Base-by-base conservation (phyloP, 1,140 invertebrate species). In the Melitaea cinxia region DNA sequence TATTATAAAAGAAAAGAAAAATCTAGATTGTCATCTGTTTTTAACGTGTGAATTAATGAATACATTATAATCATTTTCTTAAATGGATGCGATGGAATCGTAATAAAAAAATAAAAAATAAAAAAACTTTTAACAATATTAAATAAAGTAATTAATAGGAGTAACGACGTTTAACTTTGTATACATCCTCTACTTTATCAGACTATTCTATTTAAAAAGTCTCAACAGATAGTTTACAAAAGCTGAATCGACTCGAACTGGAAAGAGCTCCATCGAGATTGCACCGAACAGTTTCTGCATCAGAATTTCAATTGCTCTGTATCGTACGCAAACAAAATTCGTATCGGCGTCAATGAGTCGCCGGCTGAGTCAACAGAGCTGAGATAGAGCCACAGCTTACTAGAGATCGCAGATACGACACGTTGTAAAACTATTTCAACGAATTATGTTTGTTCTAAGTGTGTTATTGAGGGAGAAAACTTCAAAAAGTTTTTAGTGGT, bases 321-420 rank as follows among this genome's bases (percentile, higher is more conserved):
- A 63, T 56, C 24, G 61, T 55, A 42, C 59, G 54, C 50, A 70
- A 70, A 72, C 69, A 70, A 60, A 65, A 73, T 73, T 76, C 66
- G 56, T 71, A 68, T 62, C 62, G 55, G 37, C 60, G 62, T 63
- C 66, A 71, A 71, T 74, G 70, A 72, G 65, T 45, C 55, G 59
- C 49, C 52, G 67, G 23, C 75, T 77, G 72, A 55, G 55, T 64
- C 65, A 77, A 77, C 75, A 74, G 26, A 24, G 65, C 58, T 65
- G 58, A 70, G 72, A 69, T 63, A 62, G 9, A 7, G 14, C 3
- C 30, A 28, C 24, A 37, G 61, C 58, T 23, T 35, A 68, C 14
- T 14, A 7, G 47, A 54, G 24, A 64, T 64, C 45, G 45, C 10
- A 57, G 61, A 64, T 64, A 64, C 24, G 45, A 6, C 61, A 64